Evolutionary conservation across 2,888 invertebrate species (phyloP).

Genomic region (Argyresthia albistria): DNA sequence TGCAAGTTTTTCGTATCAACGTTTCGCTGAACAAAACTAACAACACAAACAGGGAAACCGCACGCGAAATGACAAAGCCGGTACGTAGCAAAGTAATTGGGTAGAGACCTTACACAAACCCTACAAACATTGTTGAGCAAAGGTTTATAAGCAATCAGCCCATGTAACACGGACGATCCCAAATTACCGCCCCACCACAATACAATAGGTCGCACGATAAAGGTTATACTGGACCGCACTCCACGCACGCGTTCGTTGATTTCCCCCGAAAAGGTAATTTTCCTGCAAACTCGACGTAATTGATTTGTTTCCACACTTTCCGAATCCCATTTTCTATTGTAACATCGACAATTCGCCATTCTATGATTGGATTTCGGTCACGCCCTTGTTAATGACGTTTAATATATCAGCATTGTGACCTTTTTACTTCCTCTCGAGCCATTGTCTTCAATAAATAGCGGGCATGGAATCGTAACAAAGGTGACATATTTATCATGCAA

Average conservation of each 20-base stretch:
- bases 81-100: too few species aligned
- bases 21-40: too few species aligned
- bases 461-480: slow-evolving; percentile 15
- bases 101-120: background rate
- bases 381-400: background rate
- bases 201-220: slow-evolving; percentile 34
- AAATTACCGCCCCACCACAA: slow-evolving; percentile 45
- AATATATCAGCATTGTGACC: too few species aligned
- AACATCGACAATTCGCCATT: slow-evolving; percentile 8
- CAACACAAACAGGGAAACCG: too few species aligned
- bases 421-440: too few species aligned
- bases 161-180: slow-evolving; percentile 34
- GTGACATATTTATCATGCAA: slow-evolving; percentile 34
- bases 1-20: too few species aligned
- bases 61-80: too few species aligned
- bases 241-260: slow-evolving; percentile 40
- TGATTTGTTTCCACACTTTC: slow-evolving; percentile 28
- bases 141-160: slow-evolving; percentile 38
- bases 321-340: slow-evolving; percentile 5
- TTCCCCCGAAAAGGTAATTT: slow-evolving; percentile 27
- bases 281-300: slow-evolving; percentile 38
- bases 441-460: slow-evolving; percentile 14
- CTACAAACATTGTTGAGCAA: slow-evolving; percentile 32
- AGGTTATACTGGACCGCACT: slow-evolving; percentile 20
- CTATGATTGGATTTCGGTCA: slow-evolving; percentile 18